Percentiles rank a stretch among this genome's conserved stretches.
These are phyloP conservation scores for Petaurus breviceps DNA, from an alignment of 2,113 vertebrate genomes.

Conservation along the genomic window DNA sequence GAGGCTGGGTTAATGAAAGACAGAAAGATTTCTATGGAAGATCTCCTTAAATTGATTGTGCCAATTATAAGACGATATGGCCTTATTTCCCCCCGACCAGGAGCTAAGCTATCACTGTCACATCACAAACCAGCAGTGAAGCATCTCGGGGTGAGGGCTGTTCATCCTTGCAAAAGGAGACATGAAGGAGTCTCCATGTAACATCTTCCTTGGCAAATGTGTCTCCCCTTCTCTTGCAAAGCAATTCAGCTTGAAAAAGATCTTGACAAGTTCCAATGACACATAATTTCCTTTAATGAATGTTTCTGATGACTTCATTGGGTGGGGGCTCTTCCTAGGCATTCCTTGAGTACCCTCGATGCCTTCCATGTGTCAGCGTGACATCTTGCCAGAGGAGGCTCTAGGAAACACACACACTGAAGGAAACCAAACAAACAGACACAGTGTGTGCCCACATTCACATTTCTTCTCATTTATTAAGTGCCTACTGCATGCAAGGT, in stretches of 20 bases:
- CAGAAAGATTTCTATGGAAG: background rate
- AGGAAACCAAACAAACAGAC: background rate
- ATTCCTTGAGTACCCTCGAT: background rate
- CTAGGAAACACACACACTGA: background rate
- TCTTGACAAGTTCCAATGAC: background rate
- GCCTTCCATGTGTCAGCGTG: background rate
- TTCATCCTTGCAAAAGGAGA: background rate
- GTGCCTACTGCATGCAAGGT: background rate
- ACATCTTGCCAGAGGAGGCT: background rate
- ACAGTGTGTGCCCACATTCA: background rate
- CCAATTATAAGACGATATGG: background rate
- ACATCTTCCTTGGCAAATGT: background rate
- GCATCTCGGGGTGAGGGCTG: background rate
- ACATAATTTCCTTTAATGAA: background rate
- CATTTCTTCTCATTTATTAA: background rate
- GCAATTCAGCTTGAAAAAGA: background rate
- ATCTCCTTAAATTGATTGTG: background rate
- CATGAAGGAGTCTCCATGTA: background rate
- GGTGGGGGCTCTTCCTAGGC: background rate
- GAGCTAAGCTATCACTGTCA: background rate
- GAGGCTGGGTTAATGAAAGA: background rate
- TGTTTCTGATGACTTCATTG: background rate
- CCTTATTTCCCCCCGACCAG: background rate
- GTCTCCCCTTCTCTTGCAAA: background rate
- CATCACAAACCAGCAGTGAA: background rate